phyloP scores from a whole-genome alignment of 2,113 vertebrate genomes.

The Psammodynastes pulverulentus region DNA sequence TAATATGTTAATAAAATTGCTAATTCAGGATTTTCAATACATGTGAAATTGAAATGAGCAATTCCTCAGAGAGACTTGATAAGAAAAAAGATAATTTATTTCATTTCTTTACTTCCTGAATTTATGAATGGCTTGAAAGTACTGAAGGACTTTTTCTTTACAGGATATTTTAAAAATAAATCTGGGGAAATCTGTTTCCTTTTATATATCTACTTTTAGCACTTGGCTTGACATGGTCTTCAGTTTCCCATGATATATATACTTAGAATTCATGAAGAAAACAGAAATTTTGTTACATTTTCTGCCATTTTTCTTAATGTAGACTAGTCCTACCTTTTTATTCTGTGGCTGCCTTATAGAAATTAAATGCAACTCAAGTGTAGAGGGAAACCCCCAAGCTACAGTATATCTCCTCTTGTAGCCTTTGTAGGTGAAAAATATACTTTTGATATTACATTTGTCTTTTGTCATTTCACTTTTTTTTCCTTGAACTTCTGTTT shows the following conservation, averaged over 20 bases:
- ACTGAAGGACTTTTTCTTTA: not conserved
- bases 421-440: not conserved
- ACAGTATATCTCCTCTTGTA: not conserved
- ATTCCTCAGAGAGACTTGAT: not conserved
- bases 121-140: slow-evolving; percentile 7
- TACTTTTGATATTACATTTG: not conserved
- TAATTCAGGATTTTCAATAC: not conserved
- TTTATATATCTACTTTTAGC: slow-evolving; percentile 40
- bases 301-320: not conserved
- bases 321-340: not conserved
- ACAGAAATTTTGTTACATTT: not conserved
- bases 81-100: not conserved
- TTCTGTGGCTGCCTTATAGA: not conserved
- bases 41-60: not conserved
- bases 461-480: not conserved
- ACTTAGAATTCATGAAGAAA: slow-evolving; percentile 5
- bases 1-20: not conserved
- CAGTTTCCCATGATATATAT: slow-evolving; percentile 49
- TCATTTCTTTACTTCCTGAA: not conserved
- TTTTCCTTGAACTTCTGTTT: not conserved
- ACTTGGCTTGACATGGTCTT: slow-evolving; percentile 36
- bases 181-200: slow-evolving; percentile 33
- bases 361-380: not conserved
- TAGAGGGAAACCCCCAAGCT: too few species aligned
- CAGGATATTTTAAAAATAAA: not conserved